These are phyloP conservation scores for Dasyprocta punctata DNA, from an alignment of 2,113 vertebrate species.

Conservation along the genomic window DNA sequence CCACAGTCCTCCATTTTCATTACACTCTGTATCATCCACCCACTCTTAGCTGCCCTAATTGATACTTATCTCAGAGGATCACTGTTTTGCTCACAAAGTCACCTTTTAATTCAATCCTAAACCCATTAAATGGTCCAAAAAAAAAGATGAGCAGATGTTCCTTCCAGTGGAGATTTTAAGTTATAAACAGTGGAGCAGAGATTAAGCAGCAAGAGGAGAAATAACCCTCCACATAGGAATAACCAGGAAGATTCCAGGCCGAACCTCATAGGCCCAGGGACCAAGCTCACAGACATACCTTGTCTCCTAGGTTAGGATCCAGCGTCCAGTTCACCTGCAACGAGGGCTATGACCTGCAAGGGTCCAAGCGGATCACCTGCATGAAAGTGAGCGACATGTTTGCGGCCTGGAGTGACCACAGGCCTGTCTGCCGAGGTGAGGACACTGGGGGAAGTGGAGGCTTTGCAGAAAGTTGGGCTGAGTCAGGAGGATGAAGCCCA, in stretches of 20 bases:
- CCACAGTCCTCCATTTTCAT: conserved; percentile 4
- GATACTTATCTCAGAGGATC: conserved; percentile 69
- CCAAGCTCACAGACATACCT: conserved; percentile 26
- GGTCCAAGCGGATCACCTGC: conserved; percentile 98
- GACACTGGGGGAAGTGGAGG: neutral
- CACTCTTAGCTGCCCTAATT: conserved; percentile 40
- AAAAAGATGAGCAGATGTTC: conserved; percentile 36
- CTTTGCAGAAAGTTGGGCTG: neutral
- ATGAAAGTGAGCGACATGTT: conserved; percentile 97
- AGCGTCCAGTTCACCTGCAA: conserved; percentile 98
- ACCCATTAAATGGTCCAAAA: conserved; percentile 40
- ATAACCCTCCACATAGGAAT: neutral
- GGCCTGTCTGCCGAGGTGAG: conserved; percentile 97
- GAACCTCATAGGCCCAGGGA: neutral
- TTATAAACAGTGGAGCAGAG: neutral
- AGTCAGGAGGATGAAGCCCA: neutral
- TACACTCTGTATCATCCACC: conserved; percentile 14
- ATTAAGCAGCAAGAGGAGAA: conserved; percentile 14
- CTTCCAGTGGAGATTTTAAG: neutral
- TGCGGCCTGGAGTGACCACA: conserved; percentile 98
- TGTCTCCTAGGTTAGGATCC: conserved; percentile 92
- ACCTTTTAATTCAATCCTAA: conserved; percentile 62
- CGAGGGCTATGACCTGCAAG: conserved; percentile 98
- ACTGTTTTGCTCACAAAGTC: conserved; percentile 62
- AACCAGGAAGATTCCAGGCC: neutral